A percentile compares a stretch with the other conserved stretches of the same genome.
phyloP scores from a whole-genome alignment of 35 echinoderm and acorn worm species.

The Amphiura filiformis region DNA sequence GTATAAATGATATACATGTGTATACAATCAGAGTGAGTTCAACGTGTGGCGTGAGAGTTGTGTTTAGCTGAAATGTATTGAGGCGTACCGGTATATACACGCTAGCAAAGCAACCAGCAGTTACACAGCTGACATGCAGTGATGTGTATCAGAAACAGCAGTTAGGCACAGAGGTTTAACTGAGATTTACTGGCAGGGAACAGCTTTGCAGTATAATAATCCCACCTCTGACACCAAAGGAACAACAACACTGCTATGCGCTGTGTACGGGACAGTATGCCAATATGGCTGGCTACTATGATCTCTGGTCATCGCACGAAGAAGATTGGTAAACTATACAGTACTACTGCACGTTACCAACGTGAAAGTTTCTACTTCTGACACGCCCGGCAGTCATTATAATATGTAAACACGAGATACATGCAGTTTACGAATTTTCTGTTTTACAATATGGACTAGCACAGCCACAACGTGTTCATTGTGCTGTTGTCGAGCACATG shows the following conservation, averaged over 20 bases:
- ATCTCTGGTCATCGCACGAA: background rate
- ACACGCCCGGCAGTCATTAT: too few species aligned
- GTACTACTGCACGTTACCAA: too few species aligned
- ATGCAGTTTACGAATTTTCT: too few species aligned
- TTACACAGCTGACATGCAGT: slow-evolving; percentile 6
- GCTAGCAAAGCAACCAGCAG: too few species aligned
- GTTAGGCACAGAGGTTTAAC: background rate
- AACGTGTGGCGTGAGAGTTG: background rate
- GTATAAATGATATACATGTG: too few species aligned
- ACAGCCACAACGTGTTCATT: too few species aligned
- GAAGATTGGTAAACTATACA: background rate
- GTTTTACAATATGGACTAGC: too few species aligned
- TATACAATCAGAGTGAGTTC: too few species aligned
- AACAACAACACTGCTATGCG: background rate
- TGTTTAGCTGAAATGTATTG: background rate
- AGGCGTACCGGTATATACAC: background rate
- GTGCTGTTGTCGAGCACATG: too few species aligned
- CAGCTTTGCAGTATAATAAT: background rate
- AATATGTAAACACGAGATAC: too few species aligned
- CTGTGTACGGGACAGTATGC: background rate
- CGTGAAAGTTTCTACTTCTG: too few species aligned
- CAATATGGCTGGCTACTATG: background rate
- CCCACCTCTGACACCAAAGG: background rate
- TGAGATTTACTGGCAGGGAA: slow-evolving; percentile 6
- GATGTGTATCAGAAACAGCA: background rate